Base-by-base conservation (phyloP, 2,888 invertebrate species). In the Amphipyra berbera region DNA sequence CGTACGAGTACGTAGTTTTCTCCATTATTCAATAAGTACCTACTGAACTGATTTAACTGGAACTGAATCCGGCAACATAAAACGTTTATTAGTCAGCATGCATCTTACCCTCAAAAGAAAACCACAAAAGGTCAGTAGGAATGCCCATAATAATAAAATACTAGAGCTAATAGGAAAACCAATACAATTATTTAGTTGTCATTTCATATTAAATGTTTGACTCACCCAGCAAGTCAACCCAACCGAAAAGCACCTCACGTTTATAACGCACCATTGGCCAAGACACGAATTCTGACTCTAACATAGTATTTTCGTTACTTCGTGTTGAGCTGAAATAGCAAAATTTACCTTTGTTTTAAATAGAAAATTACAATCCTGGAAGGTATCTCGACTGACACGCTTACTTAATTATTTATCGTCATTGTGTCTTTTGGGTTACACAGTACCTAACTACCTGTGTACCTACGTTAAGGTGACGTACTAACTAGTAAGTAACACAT, bases 221-320 rank as follows among this genome's bases (percentile, higher is more conserved):
- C 89, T 88, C 88, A 96, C 97, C 97, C 45, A 97, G 85, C 53
- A 98, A 94, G 91, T 98, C 98, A 0, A 98, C 97, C 97, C 97
- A 97, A 58, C 97, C 98, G 84, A 98, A 98, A 44, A 97, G 95
- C 14, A 97, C 97, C 87, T 97, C 97, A 35, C 97, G 95, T 82
- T 97, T 97, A 84, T 97, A 97, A 4, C 96, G 95, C 30, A 97
- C 96, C 95, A 96, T 96, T 0, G 97, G 97, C 97, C 97, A 97
- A 0, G 97, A 97, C 0, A 97, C 96, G 83, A 97, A 97, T 86
- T 97, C 96, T 0, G 95, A 91, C 84, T 96, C 96, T 65, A 96
- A 85, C 0, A 92, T 87, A 14, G 88, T 80, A 67, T 86, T 87
- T 9, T 87, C 79, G 55, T 85, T 88, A 68, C 57, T 83, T 71